Base-by-base conservation (phyloP, 2,888 invertebrate genomes). In the Heteromyza rotundicornis region DNA sequence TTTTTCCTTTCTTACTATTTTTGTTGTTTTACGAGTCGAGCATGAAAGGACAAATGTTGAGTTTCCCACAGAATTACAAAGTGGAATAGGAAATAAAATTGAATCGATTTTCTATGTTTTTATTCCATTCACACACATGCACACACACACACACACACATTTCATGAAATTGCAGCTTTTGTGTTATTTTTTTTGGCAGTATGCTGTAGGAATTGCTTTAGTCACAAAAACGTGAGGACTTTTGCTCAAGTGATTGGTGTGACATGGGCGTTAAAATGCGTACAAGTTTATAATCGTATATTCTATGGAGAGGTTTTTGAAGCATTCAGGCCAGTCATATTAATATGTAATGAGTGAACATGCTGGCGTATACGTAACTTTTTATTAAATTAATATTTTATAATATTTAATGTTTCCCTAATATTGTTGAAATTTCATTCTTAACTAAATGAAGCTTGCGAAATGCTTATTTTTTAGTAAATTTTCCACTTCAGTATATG, bases 21-120 rank as follows among this genome's bases (percentile, higher is more conserved):
- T 23, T 40, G 20, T 56, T 56, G 12, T 57, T 20, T 44, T 19
- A 20, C 44, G 7, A 5, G 7, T 10, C 23, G n/a, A 50, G 51
- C 55, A 50, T 49, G 50, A 54, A 17, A 20, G 47, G 20, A 47
- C 47, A 47, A 47, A 47, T 47, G 47, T 47, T 47, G 47, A 47
- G 20, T 47, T 47, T 47, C 47, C 47, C 47, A 47, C 47, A 47
- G 47, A 47, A 20, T 40, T 47, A 47, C 19, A 47, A 19, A 19
- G 20, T 19, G 7, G 20, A 5, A 47, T 47, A 47, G 47, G 3
- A 47, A 47, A 20, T 47, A 20, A 20, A 47, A 47, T 17, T 47
- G 47, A 47, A 47, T 47, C 47, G 47, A 47, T 47, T 47, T 47
- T 47, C 47, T 47, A 20, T 47, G 47, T 47, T 60, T 19, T 17